Evolutionary conservation across 2,113 vertebrate genomes (phyloP).

Genomic region (Podilymbus podiceps): DNA sequence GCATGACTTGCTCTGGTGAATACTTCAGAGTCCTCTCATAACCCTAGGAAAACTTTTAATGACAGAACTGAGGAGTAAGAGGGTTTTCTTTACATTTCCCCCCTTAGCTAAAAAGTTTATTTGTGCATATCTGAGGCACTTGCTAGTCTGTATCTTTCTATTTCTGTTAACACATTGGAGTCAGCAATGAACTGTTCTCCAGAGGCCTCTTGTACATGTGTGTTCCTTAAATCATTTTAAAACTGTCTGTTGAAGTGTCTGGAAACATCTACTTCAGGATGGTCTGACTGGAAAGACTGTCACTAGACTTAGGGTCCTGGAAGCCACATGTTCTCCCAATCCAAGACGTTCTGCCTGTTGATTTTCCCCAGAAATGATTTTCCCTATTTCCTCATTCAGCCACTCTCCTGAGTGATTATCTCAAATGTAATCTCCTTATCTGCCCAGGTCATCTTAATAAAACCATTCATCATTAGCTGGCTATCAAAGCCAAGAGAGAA

Average conservation of each 20-base stretch:
- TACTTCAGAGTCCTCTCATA: background rate
- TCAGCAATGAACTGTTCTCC: background rate
- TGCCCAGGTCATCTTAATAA: background rate
- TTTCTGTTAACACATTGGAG: background rate
- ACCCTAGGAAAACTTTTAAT: background rate
- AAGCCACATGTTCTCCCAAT: background rate
- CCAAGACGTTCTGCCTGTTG: background rate
- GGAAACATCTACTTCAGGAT: background rate
- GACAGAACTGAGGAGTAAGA: background rate
- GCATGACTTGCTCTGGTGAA: background rate
- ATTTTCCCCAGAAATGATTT: background rate
- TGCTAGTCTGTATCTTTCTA: background rate
- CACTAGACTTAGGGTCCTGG: background rate
- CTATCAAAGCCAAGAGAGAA: background rate
- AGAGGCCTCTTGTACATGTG: background rate
- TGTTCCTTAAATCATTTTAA: background rate
- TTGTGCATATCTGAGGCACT: background rate
- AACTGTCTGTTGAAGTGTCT: background rate
- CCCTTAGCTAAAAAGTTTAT: background rate
- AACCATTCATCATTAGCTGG: background rate
- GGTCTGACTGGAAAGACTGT: background rate
- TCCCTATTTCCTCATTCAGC: background rate
- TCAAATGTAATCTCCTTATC: background rate
- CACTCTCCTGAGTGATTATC: background rate
- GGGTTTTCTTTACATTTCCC: background rate